These are phyloP conservation scores for Plagodis pulveraria DNA, from an alignment of 2,888 invertebrate species.

Conservation along the genomic window DNA sequence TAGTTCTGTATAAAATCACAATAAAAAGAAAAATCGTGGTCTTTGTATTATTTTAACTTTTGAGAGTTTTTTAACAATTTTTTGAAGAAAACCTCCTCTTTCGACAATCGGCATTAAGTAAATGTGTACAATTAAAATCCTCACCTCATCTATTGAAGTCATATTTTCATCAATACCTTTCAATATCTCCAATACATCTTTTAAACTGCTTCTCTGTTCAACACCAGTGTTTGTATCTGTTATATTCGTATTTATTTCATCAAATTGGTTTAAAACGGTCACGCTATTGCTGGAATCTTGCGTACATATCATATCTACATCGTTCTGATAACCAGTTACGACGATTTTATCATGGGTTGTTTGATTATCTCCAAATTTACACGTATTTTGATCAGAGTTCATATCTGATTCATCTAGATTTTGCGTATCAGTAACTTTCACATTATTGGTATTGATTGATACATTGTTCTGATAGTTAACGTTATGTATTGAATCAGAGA, in stretches of 20 bases:
- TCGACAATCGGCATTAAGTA: too few relatives aligned
- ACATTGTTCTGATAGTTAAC: slow-evolving; percentile 6
- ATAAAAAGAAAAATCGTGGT: too few relatives aligned
- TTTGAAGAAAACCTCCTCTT: too few relatives aligned
- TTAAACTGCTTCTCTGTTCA: slow-evolving; percentile 14
- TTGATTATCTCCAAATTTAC: neutral
- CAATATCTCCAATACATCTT: slow-evolving; percentile 24
- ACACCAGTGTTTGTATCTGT: slow-evolving; percentile 4
- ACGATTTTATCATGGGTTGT: slow-evolving; percentile 1
- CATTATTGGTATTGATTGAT: neutral
- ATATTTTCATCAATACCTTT: slow-evolving; percentile 19
- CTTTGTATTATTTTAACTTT: too few relatives aligned
- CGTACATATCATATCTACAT: slow-evolving; percentile 10
- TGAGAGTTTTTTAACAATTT: too few relatives aligned
- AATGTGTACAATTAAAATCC: neutral
- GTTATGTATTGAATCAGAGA: slow-evolving; percentile 12
- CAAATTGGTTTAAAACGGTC: slow-evolving; percentile 19
- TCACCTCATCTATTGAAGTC: slow-evolving; percentile 20
- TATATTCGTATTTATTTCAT: slow-evolving; percentile 1
- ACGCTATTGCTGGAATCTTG: slow-evolving; percentile 18
- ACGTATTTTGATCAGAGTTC: slow-evolving; percentile 5
- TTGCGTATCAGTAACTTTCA: slow-evolving; percentile 1
- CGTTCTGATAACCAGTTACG: slow-evolving; percentile 6
- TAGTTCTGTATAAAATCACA: too few relatives aligned
- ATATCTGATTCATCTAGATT: neutral